Base-by-base conservation (phyloP, 2,888 invertebrate genomes). In the Rhopalosiphum nymphaeae region DNA sequence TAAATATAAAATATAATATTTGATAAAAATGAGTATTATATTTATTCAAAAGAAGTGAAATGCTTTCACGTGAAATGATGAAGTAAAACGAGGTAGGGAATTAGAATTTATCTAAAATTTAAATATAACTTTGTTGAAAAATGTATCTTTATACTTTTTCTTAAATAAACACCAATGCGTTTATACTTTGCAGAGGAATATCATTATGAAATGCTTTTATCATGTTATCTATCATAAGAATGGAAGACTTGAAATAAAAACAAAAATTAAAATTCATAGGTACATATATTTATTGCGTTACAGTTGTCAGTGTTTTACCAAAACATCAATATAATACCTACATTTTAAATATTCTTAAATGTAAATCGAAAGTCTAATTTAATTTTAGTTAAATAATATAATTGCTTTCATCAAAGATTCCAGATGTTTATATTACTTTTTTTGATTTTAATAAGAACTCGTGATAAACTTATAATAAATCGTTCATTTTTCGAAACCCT, bases 31-130 rank as follows among this genome's bases (percentile, higher is more conserved):
- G 26, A 29, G 29, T n/a, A 91, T 91, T 85, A 53, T 91, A 85
- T 91, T 85, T 85, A 9, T 42, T n/a, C 16, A 56, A 29, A 91
- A 36, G 42, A 56, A 56, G 26, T 16, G 11, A 91, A 85, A 91
- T 85, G 29, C 42, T 44, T 85, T 11, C 56, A 53, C 46, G 29
- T 25, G n/a, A 42, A 7, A 21, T 91, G 53, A 26, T n/a, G 44
- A 85, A 91, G 44, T 91, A 85, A 61, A 91, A n/a, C 11, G 56
- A 29, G n/a, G n/a, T 57, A 57, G 25, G n/a, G 25, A 89, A n/a
- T 93, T 89, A 56, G 44, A 67, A 89, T 89, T 89, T 56, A 93
- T 89, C 56, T 84, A 89, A 93, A 93, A 88, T 93, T 84, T 89
- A 89, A 89, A 93, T 89, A 84, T 84, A 36, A 93, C 89, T n/a